A percentile compares a stretch with the other conserved stretches of the same genome.
These are phyloP conservation scores for Capra hircus DNA, from an alignment of 2,113 vertebrate species.

Conservation along the genomic window DNA sequence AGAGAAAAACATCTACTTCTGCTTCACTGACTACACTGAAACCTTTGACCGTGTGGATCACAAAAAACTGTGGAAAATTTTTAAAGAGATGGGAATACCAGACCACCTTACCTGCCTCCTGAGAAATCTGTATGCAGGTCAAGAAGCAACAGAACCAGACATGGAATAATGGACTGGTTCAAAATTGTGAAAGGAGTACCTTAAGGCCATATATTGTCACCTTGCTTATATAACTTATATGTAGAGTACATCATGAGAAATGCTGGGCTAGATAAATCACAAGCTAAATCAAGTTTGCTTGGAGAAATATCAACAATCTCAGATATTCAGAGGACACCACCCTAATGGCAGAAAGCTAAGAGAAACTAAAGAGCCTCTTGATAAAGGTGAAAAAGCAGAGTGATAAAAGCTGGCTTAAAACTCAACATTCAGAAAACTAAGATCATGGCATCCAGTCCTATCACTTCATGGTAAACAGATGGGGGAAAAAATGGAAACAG, in stretches of 20 bases:
- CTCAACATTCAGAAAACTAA: not conserved
- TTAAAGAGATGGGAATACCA: not conserved
- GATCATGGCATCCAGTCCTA: not conserved
- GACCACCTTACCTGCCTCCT: not conserved
- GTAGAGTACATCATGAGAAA: not conserved
- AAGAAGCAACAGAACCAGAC: not conserved
- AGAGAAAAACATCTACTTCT: not conserved
- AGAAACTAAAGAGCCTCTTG: not conserved
- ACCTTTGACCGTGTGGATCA: not conserved
- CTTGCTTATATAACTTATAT: not conserved
- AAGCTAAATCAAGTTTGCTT: not conserved
- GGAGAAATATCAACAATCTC: not conserved
- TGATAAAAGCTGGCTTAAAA: not conserved
- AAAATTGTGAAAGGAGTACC: not conserved
- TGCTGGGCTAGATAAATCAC: not conserved
- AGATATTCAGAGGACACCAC: not conserved
- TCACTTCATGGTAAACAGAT: not conserved
- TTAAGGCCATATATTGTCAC: not conserved
- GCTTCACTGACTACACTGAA: not conserved
- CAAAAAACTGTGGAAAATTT: not conserved
- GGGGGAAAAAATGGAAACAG: not conserved
- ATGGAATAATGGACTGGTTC: not conserved
- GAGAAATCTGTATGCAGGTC: not conserved
- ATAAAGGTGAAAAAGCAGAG: not conserved
- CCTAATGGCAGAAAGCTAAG: not conserved